Conservation (phyloP, 2,113 vertebrate genomes). For the Lampris incognitus region DNA sequence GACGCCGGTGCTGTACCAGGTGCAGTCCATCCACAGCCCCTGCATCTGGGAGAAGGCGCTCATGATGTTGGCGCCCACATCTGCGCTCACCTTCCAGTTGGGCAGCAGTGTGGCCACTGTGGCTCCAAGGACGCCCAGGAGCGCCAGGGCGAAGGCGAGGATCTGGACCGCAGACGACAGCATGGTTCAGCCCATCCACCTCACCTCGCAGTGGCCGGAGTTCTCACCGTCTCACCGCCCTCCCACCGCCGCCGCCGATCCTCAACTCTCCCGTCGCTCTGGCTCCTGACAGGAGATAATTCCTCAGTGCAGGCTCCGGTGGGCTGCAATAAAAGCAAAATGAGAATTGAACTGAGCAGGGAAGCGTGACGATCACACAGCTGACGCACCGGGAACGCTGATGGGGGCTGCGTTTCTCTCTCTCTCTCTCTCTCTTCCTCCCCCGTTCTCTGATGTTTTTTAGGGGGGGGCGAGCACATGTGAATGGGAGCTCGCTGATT, state of each 20-base stretch:
- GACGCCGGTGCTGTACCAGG: slow-evolving; percentile 92
- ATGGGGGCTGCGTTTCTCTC: slow-evolving; percentile 32
- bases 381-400: slow-evolving; percentile 66
- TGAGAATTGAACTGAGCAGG: slow-evolving; percentile 70
- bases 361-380: slow-evolving; percentile 82
- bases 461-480: slow-evolving; percentile 30
- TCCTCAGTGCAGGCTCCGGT: slow-evolving; percentile 71
- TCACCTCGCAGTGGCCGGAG: not conserved
- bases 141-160: slow-evolving; percentile 89
- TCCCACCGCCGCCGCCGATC: slow-evolving; percentile 59
- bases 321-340: slow-evolving; percentile 71
- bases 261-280: not conserved
- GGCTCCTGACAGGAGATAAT: slow-evolving; percentile 63
- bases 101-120: slow-evolving; percentile 90
- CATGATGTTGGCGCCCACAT: slow-evolving; percentile 86
- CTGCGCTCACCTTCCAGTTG: slow-evolving; percentile 91
- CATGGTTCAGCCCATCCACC: slow-evolving; percentile 75
- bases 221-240: not conserved
- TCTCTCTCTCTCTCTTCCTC: slow-evolving; percentile 3
- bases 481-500: slow-evolving; percentile 17
- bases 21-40: slow-evolving; percentile 98
- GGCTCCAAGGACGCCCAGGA: slow-evolving; percentile 86
- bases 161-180: slow-evolving; percentile 88
- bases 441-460: slow-evolving; percentile 10
- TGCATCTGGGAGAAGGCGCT: slow-evolving; percentile 89